Percentiles rank a stretch among this genome's conserved stretches.
Evolutionary conservation across 35 echinoderm and acorn worm species (phyloP).

Genomic region (Antedon bifida): DNA sequence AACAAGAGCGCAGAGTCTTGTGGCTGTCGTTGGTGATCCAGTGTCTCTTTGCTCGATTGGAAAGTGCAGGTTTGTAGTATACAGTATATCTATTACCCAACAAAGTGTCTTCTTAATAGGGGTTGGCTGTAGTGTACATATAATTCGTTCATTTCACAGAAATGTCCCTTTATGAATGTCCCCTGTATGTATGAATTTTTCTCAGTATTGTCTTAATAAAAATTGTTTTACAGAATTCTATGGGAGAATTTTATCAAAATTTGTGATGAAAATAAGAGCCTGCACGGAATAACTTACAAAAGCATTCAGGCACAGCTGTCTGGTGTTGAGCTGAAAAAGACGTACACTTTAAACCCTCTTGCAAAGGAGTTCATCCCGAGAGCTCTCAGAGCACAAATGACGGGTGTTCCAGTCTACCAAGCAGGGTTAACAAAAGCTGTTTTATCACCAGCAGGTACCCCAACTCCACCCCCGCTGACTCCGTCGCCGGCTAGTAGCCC

Average conservation of each 20-base stretch:
- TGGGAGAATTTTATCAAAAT: conserved; percentile 91
- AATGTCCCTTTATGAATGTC: too few species aligned
- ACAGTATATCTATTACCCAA: too few species aligned
- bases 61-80: conserved; percentile 59
- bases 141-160: too few species aligned
- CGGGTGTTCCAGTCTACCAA: conserved; percentile 72
- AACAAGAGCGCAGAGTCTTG: conserved; percentile 79
- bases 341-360: conserved; percentile 89
- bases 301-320: conserved; percentile 72
- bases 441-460: conserved; percentile 1
- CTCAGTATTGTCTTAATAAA: not conserved
- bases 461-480: conserved; percentile 8
- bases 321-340: conserved; percentile 95
- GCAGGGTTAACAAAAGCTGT: conserved; percentile 4
- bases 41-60: conserved; percentile 74
- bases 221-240: conserved; percentile 36
- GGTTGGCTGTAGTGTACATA: too few species aligned
- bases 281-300: conserved; percentile 65
- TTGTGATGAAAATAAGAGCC: conserved; percentile 59
- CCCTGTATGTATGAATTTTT: too few species aligned
- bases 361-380: conserved; percentile 92
- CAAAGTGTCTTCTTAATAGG: too few species aligned
- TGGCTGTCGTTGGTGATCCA: conserved; percentile 85
- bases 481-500: conserved; percentile 26
- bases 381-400: conserved; percentile 46